A percentile compares a stretch with the other conserved stretches of the same genome.
Evolutionary conservation across 2,888 invertebrate species (phyloP).

Genomic region (Stenoptilia bipunctidactyla): DNA sequence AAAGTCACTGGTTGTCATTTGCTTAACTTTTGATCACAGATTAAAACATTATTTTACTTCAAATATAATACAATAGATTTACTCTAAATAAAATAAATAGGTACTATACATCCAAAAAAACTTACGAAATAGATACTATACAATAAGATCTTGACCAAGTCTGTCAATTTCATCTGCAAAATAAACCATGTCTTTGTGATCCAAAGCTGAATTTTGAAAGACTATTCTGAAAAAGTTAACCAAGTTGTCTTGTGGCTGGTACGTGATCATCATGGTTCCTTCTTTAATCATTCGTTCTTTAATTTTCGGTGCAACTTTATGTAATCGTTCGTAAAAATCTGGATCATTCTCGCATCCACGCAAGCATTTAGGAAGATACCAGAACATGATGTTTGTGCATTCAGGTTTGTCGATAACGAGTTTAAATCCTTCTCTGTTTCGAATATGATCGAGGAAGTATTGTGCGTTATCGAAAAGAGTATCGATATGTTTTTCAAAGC

Average conservation of each 20-base stretch:
- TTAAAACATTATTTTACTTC: no score
- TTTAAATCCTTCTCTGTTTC: conserved; percentile 78
- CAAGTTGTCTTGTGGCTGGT: conserved; percentile 86
- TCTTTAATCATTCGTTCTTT: conserved; percentile 96
- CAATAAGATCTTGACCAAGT: conserved; percentile 76
- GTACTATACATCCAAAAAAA: conserved; percentile 16
- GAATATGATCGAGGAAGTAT: conserved; percentile 77
- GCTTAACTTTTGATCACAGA: conserved; percentile 1
- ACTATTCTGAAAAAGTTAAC: conserved; percentile 97
- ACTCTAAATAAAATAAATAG: conserved; percentile 7
- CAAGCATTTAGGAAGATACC: conserved; percentile 90
- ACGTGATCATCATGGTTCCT: conserved; percentile 96
- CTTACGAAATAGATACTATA: conserved; percentile 24
- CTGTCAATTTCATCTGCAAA: conserved; percentile 90
- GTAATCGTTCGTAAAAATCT: conserved; percentile 75
- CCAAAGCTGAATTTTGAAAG: conserved; percentile 90
- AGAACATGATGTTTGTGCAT: conserved; percentile 96
- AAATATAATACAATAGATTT: no score
- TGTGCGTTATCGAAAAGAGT: conserved; percentile 81
- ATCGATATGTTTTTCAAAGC: conserved; percentile 83
- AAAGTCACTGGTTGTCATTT: no score
- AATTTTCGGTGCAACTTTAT: conserved; percentile 90
- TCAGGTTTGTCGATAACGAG: conserved; percentile 85
- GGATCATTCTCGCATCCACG: conserved; percentile 63
- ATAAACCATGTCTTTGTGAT: conserved; percentile 86